Base-by-base conservation (phyloP, 2,888 invertebrate genomes). In the Ophion costatus region DNA sequence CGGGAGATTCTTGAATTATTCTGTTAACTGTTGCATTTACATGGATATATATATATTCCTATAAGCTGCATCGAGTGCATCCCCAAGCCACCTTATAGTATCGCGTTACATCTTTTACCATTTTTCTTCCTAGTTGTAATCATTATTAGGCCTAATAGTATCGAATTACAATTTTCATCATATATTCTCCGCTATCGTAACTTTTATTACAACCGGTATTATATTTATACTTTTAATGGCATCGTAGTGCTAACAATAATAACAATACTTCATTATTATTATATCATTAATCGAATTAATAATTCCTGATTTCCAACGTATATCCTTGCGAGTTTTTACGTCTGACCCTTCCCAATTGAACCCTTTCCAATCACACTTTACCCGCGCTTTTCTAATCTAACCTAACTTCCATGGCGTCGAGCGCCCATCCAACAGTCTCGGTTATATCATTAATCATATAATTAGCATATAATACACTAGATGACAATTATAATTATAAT, bases 1-100 rank as follows among this genome's bases (percentile, higher is more conserved):
- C 86, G 87, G 85, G 87, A 84, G 84, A 81, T 82, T 70, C 74
- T 74, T 79, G 70, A 84, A 82, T 84, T 84, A 84, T 84, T 81
- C 78, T 84, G 67, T 78, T 69, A 78, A 81, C 77, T 59, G 78
- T 69, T 56, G 84, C 81, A 56, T 24, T 1, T 24, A 24, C 24
- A 24, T 1, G 24, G 24, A 1, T 24, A 2, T 11, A 11, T 11
- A 45, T 45, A 11, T 45, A 45, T 45, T 45, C 11, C 9, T 63
- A 81, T 77, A 80, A 80, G 81, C 63, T 69, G 45, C 67, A 61
- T 69, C 4, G 33, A 56, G 38, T 73, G 67, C 67, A 63, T 61
- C 73, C 24, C 33, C 29, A 64, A 17, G 17, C 22, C 29, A 77
- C 29, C 76, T 22, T 42, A 75, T 73, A 73, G 76, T 80, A 83